These are phyloP conservation scores for Pemphredon lugubris DNA, from an alignment of 2,888 invertebrate genomes.

Conservation along the genomic window DNA sequence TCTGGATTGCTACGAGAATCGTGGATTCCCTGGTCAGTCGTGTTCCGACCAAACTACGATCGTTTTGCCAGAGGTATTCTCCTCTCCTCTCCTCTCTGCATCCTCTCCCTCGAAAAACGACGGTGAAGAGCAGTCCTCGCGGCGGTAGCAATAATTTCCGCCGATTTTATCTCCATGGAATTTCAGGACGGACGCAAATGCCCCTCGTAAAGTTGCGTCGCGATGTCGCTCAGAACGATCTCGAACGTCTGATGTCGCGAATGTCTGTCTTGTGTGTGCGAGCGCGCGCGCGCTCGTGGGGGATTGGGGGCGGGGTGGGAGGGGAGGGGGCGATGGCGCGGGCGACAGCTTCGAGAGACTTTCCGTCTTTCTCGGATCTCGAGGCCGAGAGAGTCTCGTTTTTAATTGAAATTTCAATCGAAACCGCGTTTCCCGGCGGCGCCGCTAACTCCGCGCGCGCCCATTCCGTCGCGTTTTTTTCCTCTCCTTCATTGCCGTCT, in stretches of 20 bases:
- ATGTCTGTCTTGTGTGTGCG: conserved; percentile 10
- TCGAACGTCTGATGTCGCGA: conserved; percentile 14
- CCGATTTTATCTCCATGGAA: conserved; percentile 74
- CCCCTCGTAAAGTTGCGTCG: conserved; percentile 72
- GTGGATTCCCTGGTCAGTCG: no score
- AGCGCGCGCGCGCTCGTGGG: neutral
- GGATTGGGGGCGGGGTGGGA: no score
- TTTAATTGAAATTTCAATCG: neutral
- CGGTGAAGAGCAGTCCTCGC: neutral
- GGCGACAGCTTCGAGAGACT: no score
- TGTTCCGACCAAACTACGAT: no score
- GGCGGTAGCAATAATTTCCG: conserved; percentile 74
- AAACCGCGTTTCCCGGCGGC: no score
- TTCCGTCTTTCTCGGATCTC: no score
- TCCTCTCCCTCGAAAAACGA: no score
- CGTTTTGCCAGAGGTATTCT: no score
- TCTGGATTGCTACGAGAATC: no score
- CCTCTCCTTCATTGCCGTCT: neutral
- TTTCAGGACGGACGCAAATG: conserved; percentile 72
- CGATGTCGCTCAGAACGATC: conserved; percentile 68
- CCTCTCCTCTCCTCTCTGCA: no score
- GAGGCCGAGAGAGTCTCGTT: no score
- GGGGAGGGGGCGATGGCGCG: no score
- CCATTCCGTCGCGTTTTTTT: neutral
- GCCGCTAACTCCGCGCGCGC: neutral